Conservation (phyloP, 2,888 invertebrate genomes). For the Steromphala cineraria region DNA sequence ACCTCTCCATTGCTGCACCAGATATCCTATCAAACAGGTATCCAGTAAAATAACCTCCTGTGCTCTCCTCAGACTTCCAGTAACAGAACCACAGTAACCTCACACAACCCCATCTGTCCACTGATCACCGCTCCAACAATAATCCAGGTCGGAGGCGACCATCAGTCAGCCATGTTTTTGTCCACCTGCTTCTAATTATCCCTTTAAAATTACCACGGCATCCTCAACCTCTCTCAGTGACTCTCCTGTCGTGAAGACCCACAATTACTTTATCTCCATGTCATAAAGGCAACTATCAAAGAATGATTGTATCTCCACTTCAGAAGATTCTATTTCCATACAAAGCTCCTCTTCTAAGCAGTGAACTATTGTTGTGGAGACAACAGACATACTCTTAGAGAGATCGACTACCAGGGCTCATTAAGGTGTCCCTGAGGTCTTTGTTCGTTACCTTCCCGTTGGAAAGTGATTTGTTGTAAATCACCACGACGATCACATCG, state of each 20-base stretch:
- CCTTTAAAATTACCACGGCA: too few relatives aligned
- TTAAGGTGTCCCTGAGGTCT: neutral
- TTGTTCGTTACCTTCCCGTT: neutral
- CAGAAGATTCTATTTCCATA: neutral
- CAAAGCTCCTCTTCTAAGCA: neutral
- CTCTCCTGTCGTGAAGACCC: neutral
- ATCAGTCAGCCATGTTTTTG: too few relatives aligned
- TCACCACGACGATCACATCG: neutral
- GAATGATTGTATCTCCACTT: neutral
- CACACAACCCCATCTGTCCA: too few relatives aligned
- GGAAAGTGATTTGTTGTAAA: conserved; percentile 5
- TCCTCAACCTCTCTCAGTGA: neutral
- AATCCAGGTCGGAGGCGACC: too few relatives aligned
- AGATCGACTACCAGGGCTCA: neutral
- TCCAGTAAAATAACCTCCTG: too few relatives aligned
- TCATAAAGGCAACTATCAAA: neutral
- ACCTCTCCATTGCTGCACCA: too few relatives aligned
- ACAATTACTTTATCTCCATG: neutral
- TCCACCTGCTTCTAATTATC: too few relatives aligned
- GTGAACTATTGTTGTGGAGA: neutral
- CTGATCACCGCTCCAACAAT: too few relatives aligned
- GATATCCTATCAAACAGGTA: too few relatives aligned
- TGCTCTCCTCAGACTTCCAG: too few relatives aligned
- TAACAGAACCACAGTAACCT: too few relatives aligned
- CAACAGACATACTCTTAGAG: neutral